phyloP scores from a whole-genome alignment of 1,140 invertebrate species.

The Eupeodes corollae region DNA sequence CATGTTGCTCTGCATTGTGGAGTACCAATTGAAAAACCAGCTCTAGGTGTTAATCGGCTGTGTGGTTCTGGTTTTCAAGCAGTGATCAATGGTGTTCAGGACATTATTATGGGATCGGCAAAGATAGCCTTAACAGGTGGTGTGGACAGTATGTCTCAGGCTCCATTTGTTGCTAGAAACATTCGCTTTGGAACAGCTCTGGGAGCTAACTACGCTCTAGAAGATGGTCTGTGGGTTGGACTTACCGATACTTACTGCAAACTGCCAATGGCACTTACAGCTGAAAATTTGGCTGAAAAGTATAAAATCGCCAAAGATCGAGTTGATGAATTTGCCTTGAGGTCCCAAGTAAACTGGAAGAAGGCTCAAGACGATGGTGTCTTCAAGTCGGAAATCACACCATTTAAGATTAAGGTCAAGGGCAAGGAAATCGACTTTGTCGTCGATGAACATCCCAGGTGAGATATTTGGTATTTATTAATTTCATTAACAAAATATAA shows the following conservation, averaged over 20 bases:
- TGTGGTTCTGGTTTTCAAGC: constrained; percentile 96
- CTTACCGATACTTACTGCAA: constrained; percentile 83
- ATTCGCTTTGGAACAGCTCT: constrained; percentile 84
- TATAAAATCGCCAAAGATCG: constrained; percentile 78
- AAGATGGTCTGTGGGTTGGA: constrained; percentile 88
- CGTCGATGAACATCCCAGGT: constrained; percentile 89
- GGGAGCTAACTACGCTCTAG: constrained; percentile 67
- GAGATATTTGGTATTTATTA: no score
- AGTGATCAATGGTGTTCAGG: constrained; percentile 81
- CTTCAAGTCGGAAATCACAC: constrained; percentile 85
- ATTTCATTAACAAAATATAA: neutral
- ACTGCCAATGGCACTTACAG: constrained; percentile 92
- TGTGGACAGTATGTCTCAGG: constrained; percentile 89
- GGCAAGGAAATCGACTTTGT: constrained; percentile 68
- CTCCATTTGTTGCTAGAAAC: constrained; percentile 80
- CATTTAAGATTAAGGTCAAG: constrained; percentile 74
- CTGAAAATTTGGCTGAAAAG: constrained; percentile 91
- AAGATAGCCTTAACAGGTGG: constrained; percentile 85
- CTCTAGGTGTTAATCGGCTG: constrained; percentile 72
- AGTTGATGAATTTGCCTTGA: constrained; percentile 78
- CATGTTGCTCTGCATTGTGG: constrained; percentile 76
- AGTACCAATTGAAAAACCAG: constrained; percentile 70
- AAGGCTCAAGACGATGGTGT: constrained; percentile 72
- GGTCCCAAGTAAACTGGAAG: constrained; percentile 76
- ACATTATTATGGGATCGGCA: constrained; percentile 76